Conservation (phyloP, 2,113 vertebrate genomes). For the Neotoma lepida region DNA sequence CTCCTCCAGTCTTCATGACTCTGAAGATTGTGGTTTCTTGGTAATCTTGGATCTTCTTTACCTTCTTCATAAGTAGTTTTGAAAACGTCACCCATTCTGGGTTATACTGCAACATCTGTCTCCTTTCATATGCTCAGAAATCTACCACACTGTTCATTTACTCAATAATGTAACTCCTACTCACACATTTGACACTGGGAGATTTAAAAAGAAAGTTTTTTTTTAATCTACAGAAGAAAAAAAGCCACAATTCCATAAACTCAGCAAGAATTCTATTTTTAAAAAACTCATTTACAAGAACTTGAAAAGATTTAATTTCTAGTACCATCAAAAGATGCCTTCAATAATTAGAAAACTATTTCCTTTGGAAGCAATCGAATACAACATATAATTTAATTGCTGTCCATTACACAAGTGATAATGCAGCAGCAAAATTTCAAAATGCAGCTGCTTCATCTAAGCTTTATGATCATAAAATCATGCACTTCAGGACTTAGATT, state of each 20-base stretch:
- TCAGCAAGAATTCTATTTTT: slow-evolving; percentile 75
- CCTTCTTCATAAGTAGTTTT: not conserved
- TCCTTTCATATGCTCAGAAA: not conserved
- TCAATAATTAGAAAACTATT: slow-evolving; percentile 75
- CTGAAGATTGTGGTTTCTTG: not conserved
- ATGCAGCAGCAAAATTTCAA: not conserved
- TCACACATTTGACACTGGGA: not conserved
- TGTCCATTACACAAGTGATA: slow-evolving; percentile 38
- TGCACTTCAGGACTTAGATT: not conserved
- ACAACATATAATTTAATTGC: slow-evolving; percentile 49
- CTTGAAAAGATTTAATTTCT: slow-evolving; percentile 76
- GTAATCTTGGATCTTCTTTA: not conserved
- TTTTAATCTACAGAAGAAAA: not conserved
- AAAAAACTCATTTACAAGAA: slow-evolving; percentile 73
- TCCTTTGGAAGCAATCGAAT: slow-evolving; percentile 66
- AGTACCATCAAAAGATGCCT: slow-evolving; percentile 70
- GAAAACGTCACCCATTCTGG: too few species aligned
- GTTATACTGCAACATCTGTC: rapidly evolving
- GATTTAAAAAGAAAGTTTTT: slow-evolving; percentile 4
- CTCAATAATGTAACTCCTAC: rapidly evolving
- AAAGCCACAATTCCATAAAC: slow-evolving; percentile 55
- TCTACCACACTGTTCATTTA: not conserved
- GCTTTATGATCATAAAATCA: not conserved
- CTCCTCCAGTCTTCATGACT: not conserved
- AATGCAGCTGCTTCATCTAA: slow-evolving; percentile 64